Conservation (phyloP, 2,888 invertebrate species). For the Mongoloraphidia duomilia region DNA sequence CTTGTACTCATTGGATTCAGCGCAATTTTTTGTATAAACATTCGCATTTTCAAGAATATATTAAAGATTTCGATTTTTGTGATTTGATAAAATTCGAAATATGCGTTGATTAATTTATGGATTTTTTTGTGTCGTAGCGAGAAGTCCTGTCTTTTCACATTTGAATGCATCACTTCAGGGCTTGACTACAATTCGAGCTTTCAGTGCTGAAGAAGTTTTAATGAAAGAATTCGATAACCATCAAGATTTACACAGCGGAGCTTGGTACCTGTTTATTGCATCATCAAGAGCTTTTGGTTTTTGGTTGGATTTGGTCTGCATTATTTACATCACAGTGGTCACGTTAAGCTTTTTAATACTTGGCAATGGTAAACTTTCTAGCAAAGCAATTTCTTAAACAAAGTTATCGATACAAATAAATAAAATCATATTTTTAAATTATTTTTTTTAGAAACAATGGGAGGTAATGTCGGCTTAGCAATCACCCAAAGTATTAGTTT, state of each 20-base stretch:
- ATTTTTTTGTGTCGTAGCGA: constrained; percentile 39
- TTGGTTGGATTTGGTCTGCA: constrained; percentile 80
- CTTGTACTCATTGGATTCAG: constrained; percentile 1
- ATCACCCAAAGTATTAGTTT: constrained; percentile 27
- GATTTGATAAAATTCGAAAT: background rate
- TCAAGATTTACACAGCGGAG: constrained; percentile 76
- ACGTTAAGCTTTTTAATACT: constrained; percentile 72
- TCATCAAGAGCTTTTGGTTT: constrained; percentile 88
- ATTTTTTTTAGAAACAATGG: constrained; percentile 21
- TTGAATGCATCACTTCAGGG: constrained; percentile 81
- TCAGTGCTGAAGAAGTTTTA: constrained; percentile 65
- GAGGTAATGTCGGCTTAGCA: constrained; percentile 27
- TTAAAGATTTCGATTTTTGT: background rate
- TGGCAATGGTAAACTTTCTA: constrained; percentile 32
- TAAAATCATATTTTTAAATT: constrained; percentile 5
- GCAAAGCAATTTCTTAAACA: background rate
- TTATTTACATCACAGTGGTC: constrained; percentile 71
- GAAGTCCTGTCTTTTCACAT: constrained; percentile 93
- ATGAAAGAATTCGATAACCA: constrained; percentile 67
- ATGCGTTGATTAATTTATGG: background rate
- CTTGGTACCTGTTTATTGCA: constrained; percentile 82
- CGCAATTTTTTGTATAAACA: background rate
- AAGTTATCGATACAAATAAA: background rate
- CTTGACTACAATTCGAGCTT: constrained; percentile 81
- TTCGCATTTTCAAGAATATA: background rate